Base-by-base conservation (phyloP, 2,888 invertebrate genomes). In the Chirona hameri region DNA sequence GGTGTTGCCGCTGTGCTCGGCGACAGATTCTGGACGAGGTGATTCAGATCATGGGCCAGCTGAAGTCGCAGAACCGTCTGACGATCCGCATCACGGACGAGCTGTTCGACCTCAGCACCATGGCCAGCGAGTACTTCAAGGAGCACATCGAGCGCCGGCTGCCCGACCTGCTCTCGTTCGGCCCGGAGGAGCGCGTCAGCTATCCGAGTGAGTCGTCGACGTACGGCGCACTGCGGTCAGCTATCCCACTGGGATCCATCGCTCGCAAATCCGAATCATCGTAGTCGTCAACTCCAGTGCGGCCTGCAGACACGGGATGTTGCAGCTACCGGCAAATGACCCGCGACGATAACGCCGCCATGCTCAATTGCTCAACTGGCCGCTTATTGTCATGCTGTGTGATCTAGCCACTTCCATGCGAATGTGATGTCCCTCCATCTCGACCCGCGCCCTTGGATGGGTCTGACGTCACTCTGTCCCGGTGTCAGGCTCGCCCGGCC, bases 71-170 rank as follows among this genome's bases (percentile, higher is more conserved):
- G 97, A 84, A 95, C 96, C 18, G 97, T 97, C 89, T 97, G 97
- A 89, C 90, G 97, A 83, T 95, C 96, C 89, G 97, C 89, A 95
- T 97, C 84, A 95, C 96, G 15, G 97, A 97, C 89, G 97, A 97
- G 88, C 90, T 97, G 83, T 95, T 96, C 89, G 97, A 97, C 90
- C 91, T 97, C 85, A 96, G 96, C 69, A 96, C 96, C 69, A 97
- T 97, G 97, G 97, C 97, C 60, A 97, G 97, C 97, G 97, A 97
- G 89, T 97, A 97, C 89, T 97, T 97, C 89, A 96, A 96, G 88
- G 97, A 97, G 88, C 93, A 94, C 86, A 95, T 97, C 87, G 96
- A 96, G 88, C 95, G 96, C 14, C 93, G 93, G 85, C 90, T 96
- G 87, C 96, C 96, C 65, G 95, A 95, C 89, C 94, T 96, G 85